Evolutionary conservation across 92 coral and sea anemone genomes (phyloP).

Genomic region (Pocillopora grandis): DNA sequence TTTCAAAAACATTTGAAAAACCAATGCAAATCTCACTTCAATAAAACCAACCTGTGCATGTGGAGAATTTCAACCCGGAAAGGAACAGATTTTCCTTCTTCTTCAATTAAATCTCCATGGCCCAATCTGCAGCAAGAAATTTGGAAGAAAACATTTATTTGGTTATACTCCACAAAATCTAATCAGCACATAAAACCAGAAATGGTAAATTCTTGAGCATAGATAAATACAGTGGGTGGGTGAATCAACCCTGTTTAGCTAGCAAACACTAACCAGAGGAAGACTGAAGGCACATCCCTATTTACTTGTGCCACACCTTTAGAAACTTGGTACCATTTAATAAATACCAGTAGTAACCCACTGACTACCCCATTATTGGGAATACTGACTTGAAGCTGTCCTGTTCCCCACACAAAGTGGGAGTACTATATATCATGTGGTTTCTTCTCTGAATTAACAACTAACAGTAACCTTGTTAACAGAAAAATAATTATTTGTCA

Average conservation of each 20-base stretch:
- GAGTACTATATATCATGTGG: too few relatives aligned
- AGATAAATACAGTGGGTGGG: too few relatives aligned
- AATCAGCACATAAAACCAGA: not conserved
- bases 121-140: constrained; percentile 65
- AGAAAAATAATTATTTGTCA: too few relatives aligned
- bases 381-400: too few relatives aligned
- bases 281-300: not conserved
- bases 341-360: too few relatives aligned
- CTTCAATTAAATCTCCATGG: constrained; percentile 96
- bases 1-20: too few relatives aligned
- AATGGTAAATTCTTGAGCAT: not conserved
- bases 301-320: not conserved
- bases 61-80: constrained; percentile 98
- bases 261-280: not conserved
- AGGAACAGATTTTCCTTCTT: constrained; percentile 90
- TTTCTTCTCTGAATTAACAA: too few relatives aligned
- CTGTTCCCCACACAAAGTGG: too few relatives aligned
- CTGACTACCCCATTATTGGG: too few relatives aligned
- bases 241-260: too few relatives aligned
- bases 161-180: not conserved
- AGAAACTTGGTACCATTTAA: not conserved
- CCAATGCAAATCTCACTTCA: too few relatives aligned
- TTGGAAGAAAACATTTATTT: not conserved
- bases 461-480: too few relatives aligned
- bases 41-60: constrained; percentile 82